Percentiles rank a stretch among this genome's conserved stretches.
phyloP scores from a whole-genome alignment of 2,797 vertebrate genomes.

The Lacerta bilineata region DNA sequence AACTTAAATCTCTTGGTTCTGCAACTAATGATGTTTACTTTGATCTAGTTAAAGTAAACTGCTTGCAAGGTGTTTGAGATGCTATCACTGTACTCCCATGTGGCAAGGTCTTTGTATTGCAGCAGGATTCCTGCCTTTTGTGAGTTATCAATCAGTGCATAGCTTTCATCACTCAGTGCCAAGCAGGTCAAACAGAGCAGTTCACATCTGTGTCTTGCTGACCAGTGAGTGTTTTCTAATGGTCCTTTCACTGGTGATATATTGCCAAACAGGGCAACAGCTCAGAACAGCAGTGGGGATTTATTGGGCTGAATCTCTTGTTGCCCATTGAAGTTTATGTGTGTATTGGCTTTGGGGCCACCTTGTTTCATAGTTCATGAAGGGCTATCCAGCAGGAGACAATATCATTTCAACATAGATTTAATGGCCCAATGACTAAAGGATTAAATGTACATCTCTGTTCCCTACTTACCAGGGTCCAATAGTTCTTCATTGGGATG shows the following conservation, averaged over 20 bases:
- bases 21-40: slow-evolving; percentile 83
- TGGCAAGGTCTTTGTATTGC: slow-evolving; percentile 70
- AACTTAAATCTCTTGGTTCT: slow-evolving; percentile 61
- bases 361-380: slow-evolving; percentile 26
- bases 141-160: slow-evolving; percentile 69
- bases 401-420: slow-evolving; percentile 15
- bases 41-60: slow-evolving; percentile 83
- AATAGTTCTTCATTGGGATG: neutral
- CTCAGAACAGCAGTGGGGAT: slow-evolving; percentile 52
- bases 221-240: slow-evolving; percentile 55
- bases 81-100: slow-evolving; percentile 74
- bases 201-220: slow-evolving; percentile 64
- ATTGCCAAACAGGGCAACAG: slow-evolving; percentile 54
- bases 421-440: neutral
- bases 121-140: slow-evolving; percentile 65
- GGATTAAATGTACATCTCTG: neutral
- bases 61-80: slow-evolving; percentile 80
- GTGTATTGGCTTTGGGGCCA: slow-evolving; percentile 53
- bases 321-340: slow-evolving; percentile 54
- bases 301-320: slow-evolving; percentile 70
- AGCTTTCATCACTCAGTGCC: slow-evolving; percentile 60
- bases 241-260: slow-evolving; percentile 62
- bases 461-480: neutral
- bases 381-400: neutral
- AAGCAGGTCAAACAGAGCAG: slow-evolving; percentile 66